Conservation (phyloP, 2,113 vertebrate genomes). For the Eulemur macaco region DNA sequence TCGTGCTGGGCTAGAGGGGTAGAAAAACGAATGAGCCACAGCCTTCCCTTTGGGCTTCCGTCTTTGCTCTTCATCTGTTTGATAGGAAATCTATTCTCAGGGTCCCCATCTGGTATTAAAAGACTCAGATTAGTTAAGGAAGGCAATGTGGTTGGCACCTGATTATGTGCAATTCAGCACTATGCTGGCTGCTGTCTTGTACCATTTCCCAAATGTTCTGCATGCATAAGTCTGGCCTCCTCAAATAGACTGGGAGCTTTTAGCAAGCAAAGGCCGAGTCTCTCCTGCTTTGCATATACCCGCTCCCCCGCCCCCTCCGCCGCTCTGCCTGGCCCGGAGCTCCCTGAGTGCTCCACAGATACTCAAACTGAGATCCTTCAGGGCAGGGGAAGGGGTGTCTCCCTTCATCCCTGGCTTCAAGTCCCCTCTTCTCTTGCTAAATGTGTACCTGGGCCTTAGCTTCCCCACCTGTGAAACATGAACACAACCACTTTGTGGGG, state of each 20-base stretch:
- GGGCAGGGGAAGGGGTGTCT: not conserved
- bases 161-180: conserved; percentile 58
- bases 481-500: not conserved
- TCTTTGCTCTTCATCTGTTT: conserved; percentile 57
- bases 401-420: not conserved
- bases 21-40: not conserved
- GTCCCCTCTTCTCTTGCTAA: not conserved
- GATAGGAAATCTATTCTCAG: conserved; percentile 69
- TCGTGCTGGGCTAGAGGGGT: not conserved
- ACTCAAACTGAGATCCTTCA: not conserved
- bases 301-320: not conserved
- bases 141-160: conserved; percentile 68
- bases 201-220: conserved; percentile 66
- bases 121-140: conserved; percentile 67
- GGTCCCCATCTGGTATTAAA: conserved; percentile 74
- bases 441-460: not conserved
- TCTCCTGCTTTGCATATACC: not conserved
- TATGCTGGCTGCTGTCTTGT: conserved; percentile 54
- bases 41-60: not conserved
- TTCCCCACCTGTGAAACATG: not conserved
- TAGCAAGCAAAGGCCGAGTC: conserved; percentile 23
- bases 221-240: conserved; percentile 54
- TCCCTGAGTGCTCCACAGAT: not conserved
- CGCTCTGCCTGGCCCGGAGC: not conserved
- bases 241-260: conserved; percentile 45